These are phyloP conservation scores for Campylomormyrus tamandua DNA, from an alignment of 2,113 vertebrate species.

Conservation along the genomic window DNA sequence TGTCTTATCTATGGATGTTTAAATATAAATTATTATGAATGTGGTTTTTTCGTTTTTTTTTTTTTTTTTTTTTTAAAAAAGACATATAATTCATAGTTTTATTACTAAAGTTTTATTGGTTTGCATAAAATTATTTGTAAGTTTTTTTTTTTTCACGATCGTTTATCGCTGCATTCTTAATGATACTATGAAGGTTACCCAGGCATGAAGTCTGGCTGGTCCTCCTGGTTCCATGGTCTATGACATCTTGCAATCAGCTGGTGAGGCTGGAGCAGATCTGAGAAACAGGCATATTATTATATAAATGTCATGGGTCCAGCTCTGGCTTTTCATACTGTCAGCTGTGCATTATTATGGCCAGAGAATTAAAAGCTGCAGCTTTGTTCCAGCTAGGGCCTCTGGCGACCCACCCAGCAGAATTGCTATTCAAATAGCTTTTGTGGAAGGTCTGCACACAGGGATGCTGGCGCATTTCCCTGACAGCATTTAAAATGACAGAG, in stretches of 20 bases:
- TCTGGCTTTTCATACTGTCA: not conserved
- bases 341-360: not conserved
- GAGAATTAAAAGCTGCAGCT: constrained; percentile 10
- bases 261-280: not conserved
- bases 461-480: constrained; percentile 5
- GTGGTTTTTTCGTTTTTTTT: not conserved
- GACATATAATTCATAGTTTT: not conserved
- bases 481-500: constrained; percentile 19
- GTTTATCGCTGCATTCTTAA: not conserved
- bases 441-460: not conserved
- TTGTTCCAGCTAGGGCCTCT: not conserved
- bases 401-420: not conserved
- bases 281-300: not conserved
- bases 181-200: not conserved
- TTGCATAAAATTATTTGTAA: not conserved
- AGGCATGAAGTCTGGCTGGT: not conserved
- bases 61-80: too few relatives aligned
- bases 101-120: not conserved
- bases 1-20: too few relatives aligned
- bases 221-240: not conserved
- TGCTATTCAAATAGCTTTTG: constrained; percentile 9
- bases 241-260: not conserved
- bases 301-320: not conserved
- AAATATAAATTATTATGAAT: too few relatives aligned
- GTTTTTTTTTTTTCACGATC: not conserved